These are phyloP conservation scores for Acleris laterana DNA, from an alignment of 2,888 invertebrate genomes.

Conservation along the genomic window DNA sequence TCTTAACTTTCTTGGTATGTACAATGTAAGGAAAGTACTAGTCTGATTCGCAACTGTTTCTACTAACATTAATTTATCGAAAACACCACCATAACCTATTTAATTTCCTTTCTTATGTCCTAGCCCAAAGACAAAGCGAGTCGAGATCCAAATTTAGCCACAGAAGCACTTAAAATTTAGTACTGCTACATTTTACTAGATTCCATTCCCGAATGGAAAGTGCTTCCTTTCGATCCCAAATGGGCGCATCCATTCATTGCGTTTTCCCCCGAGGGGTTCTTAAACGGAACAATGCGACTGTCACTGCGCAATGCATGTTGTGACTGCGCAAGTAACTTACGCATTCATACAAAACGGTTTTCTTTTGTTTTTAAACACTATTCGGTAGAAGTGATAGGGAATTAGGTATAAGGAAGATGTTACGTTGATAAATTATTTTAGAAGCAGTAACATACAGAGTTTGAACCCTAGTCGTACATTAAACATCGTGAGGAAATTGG, in stretches of 20 bases:
- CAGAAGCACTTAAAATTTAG: constrained; percentile 27
- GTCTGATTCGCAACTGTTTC: too few relatives aligned
- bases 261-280: constrained; percentile 25
- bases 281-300: constrained; percentile 31
- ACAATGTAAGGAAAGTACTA: too few relatives aligned
- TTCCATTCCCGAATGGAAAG: constrained; percentile 32
- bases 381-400: too few relatives aligned
- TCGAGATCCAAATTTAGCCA: constrained; percentile 20
- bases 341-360: constrained; percentile 20
- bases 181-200: constrained; percentile 21
- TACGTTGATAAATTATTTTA: too few relatives aligned
- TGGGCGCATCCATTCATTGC: constrained; percentile 34
- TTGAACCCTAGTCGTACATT: too few relatives aligned
- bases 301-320: constrained; percentile 19
- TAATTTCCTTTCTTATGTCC: background rate
- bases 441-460: too few relatives aligned
- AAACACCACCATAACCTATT: constrained; percentile 5
- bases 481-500: background rate
- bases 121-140: constrained; percentile 26
- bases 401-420: background rate
- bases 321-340: constrained; percentile 21
- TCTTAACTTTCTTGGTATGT: too few relatives aligned
- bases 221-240: constrained; percentile 54
- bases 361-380: constrained; percentile 9
- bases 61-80: background rate